phyloP scores from a whole-genome alignment of 2,797 vertebrate species.

The Syngnathus rostellatus region DNA sequence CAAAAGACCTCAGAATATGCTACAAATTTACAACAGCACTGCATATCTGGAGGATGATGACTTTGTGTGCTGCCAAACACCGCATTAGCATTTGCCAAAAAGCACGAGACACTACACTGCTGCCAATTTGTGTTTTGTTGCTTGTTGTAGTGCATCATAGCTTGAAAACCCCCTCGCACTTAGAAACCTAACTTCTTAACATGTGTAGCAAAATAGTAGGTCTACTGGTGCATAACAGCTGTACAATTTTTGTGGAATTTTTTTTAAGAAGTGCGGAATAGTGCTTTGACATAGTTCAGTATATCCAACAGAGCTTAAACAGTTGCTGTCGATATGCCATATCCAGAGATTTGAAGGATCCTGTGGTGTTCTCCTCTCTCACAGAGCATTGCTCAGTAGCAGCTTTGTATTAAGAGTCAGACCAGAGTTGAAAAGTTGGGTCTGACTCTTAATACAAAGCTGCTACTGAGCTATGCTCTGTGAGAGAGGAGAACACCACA shows the following conservation, averaged over 20 bases:
- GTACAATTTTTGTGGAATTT: background rate
- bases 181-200: background rate
- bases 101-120: background rate
- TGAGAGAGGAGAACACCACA: background rate
- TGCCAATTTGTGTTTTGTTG: constrained; percentile 6
- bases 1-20: background rate
- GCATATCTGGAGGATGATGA: background rate
- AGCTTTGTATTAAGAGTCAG: background rate
- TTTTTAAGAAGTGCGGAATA: background rate
- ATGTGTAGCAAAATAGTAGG: background rate
- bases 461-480: background rate
- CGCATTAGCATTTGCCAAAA: background rate
- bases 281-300: background rate
- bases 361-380: background rate
- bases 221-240: background rate
- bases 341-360: background rate
- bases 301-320: background rate
- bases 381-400: background rate
- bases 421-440: background rate
- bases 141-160: background rate
- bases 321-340: background rate
- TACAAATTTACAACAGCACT: background rate
- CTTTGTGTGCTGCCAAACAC: background rate
- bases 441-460: background rate
- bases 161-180: background rate